Conservation (phyloP, 2,888 invertebrate species). For the Apodemia mormo region DNA sequence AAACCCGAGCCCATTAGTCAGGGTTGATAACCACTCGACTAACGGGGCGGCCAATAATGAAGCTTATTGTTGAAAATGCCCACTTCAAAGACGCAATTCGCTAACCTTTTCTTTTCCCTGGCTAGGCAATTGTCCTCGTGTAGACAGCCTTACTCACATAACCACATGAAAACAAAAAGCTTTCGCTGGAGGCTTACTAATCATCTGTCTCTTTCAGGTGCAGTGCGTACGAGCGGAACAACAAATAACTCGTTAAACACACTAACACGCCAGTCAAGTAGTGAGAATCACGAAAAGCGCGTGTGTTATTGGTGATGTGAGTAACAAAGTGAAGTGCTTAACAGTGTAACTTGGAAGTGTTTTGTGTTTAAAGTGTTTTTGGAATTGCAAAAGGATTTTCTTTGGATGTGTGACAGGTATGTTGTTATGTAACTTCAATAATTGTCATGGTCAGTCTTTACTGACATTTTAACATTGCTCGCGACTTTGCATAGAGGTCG, state of each 20-base stretch:
- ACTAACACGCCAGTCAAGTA: slow-evolving; percentile 28
- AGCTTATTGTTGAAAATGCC: neutral
- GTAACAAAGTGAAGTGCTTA: slow-evolving; percentile 9
- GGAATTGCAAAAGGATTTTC: slow-evolving; percentile 7
- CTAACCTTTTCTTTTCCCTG: neutral
- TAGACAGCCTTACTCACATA: slow-evolving; percentile 17
- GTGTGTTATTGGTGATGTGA: slow-evolving; percentile 6
- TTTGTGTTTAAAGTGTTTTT: slow-evolving; percentile 12
- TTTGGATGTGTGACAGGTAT: slow-evolving; percentile 10
- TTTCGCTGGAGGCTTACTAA: slow-evolving; percentile 28
- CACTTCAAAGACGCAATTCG: neutral
- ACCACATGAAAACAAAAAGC: slow-evolving; percentile 33
- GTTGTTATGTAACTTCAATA: neutral
- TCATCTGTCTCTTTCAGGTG: slow-evolving; percentile 33
- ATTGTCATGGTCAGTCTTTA: neutral
- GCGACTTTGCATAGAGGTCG: slow-evolving; percentile 8
- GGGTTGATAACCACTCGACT: too few relatives aligned
- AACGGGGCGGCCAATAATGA: neutral
- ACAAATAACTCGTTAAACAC: slow-evolving; percentile 26
- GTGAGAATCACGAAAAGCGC: neutral
- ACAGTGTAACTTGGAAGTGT: slow-evolving; percentile 6
- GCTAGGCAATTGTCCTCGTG: slow-evolving; percentile 1
- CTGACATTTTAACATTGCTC: neutral
- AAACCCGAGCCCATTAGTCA: too few relatives aligned
- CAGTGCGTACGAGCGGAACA: slow-evolving; percentile 40